phyloP scores from a whole-genome alignment of 1,140 invertebrate species.

The Homalodisca vitripennis region DNA sequence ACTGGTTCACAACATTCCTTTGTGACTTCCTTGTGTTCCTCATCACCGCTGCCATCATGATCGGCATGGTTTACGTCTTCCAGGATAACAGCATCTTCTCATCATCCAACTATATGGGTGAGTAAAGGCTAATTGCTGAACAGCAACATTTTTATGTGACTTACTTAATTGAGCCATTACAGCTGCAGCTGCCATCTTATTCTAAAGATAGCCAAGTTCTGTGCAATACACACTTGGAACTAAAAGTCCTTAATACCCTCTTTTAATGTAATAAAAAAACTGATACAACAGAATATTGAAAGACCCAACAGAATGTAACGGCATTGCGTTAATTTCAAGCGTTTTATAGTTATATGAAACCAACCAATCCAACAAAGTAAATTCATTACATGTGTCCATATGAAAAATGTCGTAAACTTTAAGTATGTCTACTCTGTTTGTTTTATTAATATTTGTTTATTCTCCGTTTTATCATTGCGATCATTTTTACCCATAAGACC shows the following conservation, averaged over 20 bases:
- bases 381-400: no score
- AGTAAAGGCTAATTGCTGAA: background rate
- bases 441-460: no score
- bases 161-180: slow-evolving; percentile 18
- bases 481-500: no score
- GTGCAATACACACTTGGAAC: background rate
- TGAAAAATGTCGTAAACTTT: no score
- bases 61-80: slow-evolving; percentile 28
- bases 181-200: background rate
- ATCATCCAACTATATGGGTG: background rate
- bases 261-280: background rate
- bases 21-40: slow-evolving; percentile 57
- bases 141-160: background rate
- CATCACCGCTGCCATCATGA: slow-evolving; percentile 26
- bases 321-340: no score
- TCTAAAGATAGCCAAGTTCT: background rate
- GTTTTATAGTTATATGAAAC: no score
- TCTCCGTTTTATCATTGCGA: no score
- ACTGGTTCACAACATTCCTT: slow-evolving; percentile 60
- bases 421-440: no score
- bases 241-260: background rate
- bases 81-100: background rate
- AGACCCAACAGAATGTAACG: no score
- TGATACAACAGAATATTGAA: background rate
- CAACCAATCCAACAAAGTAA: no score